A percentile compares a stretch with the other conserved stretches of the same genome.
phyloP scores from a whole-genome alignment of 2,888 invertebrate species.

The Tenthredo distinguenda region DNA sequence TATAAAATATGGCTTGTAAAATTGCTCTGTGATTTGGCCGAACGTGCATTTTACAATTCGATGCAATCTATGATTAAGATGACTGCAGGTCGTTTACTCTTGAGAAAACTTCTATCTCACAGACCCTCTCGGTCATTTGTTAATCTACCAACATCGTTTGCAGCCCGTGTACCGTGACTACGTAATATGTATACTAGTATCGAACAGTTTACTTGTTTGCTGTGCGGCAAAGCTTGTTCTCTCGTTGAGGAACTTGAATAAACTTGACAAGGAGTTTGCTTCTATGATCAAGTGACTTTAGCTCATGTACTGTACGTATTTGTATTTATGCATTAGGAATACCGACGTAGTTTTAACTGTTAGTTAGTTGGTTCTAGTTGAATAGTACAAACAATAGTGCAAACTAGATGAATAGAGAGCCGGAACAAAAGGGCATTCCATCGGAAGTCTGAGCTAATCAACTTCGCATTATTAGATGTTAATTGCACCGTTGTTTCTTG shows the following conservation, averaged over 20 bases:
- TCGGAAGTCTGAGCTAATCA: conserved; percentile 58
- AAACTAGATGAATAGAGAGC: conserved; percentile 56
- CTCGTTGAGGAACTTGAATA: conserved; percentile 2
- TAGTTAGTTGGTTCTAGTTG: conserved; percentile 20
- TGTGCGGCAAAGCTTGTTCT: not conserved
- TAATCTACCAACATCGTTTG: conserved; percentile 26
- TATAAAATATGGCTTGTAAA: conserved; percentile 9
- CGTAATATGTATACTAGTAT: conserved; percentile 11
- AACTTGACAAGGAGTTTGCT: not conserved
- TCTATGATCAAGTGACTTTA: not conserved
- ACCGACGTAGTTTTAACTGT: not conserved
- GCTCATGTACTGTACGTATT: not conserved
- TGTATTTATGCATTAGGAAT: not conserved
- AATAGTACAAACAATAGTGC: not conserved
- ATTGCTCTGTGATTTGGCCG: conserved; percentile 27
- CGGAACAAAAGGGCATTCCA: conserved; percentile 16
- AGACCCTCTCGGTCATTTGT: not conserved
- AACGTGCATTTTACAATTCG: not conserved
- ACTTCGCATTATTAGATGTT: conserved; percentile 62
- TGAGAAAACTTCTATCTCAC: not conserved
- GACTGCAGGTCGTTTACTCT: not conserved
- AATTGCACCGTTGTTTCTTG: conserved; percentile 61
- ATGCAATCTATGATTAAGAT: conserved; percentile 9
- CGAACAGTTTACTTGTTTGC: conserved; percentile 6
- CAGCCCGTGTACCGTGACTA: conserved; percentile 7